Evolutionary conservation across 2,113 vertebrate genomes (phyloP), one percentile per base, ranked within the genome.

Genomic region (Oxyruncus cristatus): DNA sequence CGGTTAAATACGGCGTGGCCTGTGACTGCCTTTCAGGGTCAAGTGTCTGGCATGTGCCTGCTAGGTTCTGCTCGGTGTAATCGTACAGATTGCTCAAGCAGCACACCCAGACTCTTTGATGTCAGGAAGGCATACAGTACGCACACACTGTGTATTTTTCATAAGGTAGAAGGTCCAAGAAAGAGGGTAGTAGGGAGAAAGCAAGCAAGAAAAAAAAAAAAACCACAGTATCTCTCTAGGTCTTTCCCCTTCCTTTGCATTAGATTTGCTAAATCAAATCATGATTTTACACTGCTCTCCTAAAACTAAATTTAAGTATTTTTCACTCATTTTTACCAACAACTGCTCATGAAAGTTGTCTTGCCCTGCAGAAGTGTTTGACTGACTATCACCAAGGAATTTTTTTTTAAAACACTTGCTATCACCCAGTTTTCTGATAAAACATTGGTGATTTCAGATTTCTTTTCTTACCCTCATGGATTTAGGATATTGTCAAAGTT

Each of bases 41-140:
- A 98, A 97, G 88, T 65, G 74, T 97, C 97, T 97, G 97, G 65
- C 96, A 97, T 86, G 49, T 52, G 89, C 94, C 92, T 94, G 71
- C 88, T 66, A 27, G 1, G 71, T 97, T 97, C 96, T 92, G 93
- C 80, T 96, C 19, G 1, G 56, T 97, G 94, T 98, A 97, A 96
- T 74, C 96, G 97, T 92, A 91, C 49, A 75, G 94, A 96, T 95
- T 95, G 93, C 78, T 81, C 67, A 37, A 95, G 63, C 63, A 95
- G 91, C 89, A 97, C 53, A 91, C 56, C 44, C 86, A 84, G 62
- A 73, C 74, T 42, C 92, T 96, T 96, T 96, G 88, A 97, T 97
- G 93, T 92, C 86, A 70, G 50, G 89, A 94, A 97, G 68, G 41
- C 33, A 9, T 27, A 26, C 14, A 12, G 50, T 39, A 62, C 3